Percentiles rank a stretch among this genome's conserved stretches.
These are phyloP conservation scores for Octodonta nipae DNA, from an alignment of 2,888 invertebrate species.

Conservation along the genomic window DNA sequence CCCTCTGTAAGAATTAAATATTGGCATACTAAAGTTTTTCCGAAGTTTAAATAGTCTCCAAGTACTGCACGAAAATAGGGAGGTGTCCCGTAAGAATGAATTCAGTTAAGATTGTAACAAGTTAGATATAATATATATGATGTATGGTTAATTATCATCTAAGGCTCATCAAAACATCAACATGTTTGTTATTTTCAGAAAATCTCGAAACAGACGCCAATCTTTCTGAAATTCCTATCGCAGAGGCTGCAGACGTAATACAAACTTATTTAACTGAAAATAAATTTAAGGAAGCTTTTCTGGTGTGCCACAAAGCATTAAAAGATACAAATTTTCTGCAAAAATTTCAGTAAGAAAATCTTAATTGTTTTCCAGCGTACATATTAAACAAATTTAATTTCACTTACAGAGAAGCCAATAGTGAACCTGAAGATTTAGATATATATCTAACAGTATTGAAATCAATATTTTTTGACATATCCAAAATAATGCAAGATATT, in stretches of 20 bases:
- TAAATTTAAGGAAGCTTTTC: constrained; percentile 42
- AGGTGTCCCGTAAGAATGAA: too few relatives aligned
- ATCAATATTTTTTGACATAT: constrained; percentile 10
- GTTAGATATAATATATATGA: too few relatives aligned
- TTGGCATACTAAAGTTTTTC: too few relatives aligned
- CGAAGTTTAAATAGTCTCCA: too few relatives aligned
- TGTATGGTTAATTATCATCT: too few relatives aligned
- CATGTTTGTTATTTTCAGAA: too few relatives aligned
- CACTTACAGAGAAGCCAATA: not conserved
- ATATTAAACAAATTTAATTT: not conserved
- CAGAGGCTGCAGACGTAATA: constrained; percentile 14
- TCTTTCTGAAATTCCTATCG: constrained; percentile 8
- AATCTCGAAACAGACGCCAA: too few relatives aligned
- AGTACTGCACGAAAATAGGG: too few relatives aligned
- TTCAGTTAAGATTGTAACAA: too few relatives aligned
- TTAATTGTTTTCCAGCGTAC: not conserved
- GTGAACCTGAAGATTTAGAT: constrained; percentile 4
- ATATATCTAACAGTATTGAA: constrained; percentile 10
- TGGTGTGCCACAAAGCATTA: constrained; percentile 10
- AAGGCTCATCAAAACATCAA: too few relatives aligned
- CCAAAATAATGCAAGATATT: constrained; percentile 7
- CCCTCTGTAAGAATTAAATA: too few relatives aligned
- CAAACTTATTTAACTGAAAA: constrained; percentile 34
- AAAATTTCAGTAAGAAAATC: constrained; percentile 7
- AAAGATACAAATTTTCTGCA: constrained; percentile 3